Conservation (phyloP, 2,888 invertebrate species). For the Cylloceria caligata region DNA sequence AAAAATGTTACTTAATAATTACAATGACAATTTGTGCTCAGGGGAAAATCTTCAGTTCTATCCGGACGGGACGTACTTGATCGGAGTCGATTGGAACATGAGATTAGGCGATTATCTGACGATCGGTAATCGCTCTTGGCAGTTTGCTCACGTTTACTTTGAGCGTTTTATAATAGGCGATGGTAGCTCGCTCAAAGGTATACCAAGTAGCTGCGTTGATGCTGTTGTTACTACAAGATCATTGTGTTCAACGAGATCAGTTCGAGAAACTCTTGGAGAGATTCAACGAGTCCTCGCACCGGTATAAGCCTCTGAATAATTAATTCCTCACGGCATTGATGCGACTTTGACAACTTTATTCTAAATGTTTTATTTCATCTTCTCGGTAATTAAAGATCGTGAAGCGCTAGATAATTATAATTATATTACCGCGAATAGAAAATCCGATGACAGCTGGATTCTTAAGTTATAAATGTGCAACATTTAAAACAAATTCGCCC, state of each 20-base stretch:
- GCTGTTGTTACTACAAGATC: slow-evolving; percentile 80
- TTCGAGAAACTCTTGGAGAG: slow-evolving; percentile 75
- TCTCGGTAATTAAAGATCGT: no score
- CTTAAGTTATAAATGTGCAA: no score
- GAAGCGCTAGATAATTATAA: no score
- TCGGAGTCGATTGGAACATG: slow-evolving; percentile 79
- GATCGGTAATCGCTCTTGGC: slow-evolving; percentile 74
- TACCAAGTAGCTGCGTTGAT: slow-evolving; percentile 77
- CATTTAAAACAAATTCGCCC: no score
- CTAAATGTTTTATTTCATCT: no score
- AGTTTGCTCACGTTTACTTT: slow-evolving; percentile 78
- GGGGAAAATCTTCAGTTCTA: slow-evolving; percentile 81
- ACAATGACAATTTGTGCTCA: slow-evolving; percentile 57
- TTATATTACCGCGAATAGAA: no score
- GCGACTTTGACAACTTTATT: no score
- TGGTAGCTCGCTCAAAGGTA: slow-evolving; percentile 75
- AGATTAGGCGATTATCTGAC: slow-evolving; percentile 77
- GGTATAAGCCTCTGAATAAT: slow-evolving; percentile 73
- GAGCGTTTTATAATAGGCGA: slow-evolving; percentile 79
- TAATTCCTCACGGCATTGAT: no score
- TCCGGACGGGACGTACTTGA: slow-evolving; percentile 77
- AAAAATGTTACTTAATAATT: neutral
- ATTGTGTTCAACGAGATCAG: slow-evolving; percentile 78
- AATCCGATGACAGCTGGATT: no score
- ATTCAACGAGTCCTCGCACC: slow-evolving; percentile 79